phyloP scores from a whole-genome alignment of 2,113 vertebrate genomes.

The Nasalis larvatus region DNA sequence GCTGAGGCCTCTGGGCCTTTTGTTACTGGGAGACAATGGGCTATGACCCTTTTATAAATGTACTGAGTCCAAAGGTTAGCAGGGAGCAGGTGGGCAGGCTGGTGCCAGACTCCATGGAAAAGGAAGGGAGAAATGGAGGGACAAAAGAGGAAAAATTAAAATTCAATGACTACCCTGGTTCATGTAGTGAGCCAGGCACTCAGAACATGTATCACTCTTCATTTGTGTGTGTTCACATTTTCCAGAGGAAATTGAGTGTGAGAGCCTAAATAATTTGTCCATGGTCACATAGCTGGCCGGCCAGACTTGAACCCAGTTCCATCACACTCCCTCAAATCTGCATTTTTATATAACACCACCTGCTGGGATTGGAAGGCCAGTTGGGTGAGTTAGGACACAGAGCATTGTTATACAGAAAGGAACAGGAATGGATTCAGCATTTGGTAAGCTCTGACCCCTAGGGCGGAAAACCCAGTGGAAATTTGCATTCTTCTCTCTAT shows the following conservation, averaged over 20 bases:
- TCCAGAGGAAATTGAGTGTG: background rate
- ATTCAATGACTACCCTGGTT: background rate
- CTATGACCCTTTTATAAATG: background rate
- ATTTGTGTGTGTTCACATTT: background rate
- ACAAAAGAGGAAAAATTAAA: background rate
- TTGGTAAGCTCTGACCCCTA: background rate
- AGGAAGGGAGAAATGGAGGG: background rate
- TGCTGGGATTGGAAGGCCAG: background rate
- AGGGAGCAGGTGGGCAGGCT: background rate
- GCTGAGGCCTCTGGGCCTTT: background rate
- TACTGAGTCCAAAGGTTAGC: background rate
- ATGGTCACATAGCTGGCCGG: background rate
- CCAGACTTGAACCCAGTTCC: background rate
- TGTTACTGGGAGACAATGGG: background rate
- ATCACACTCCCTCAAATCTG: background rate
- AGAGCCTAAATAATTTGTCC: background rate
- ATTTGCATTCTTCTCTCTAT: background rate
- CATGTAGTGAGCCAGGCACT: background rate
- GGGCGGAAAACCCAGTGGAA: background rate
- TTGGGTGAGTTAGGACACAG: background rate
- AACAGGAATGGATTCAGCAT: background rate
- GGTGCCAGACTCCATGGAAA: background rate
- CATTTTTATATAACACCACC: background rate
- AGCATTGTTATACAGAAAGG: background rate
- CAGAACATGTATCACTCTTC: background rate